Percentiles rank a stretch among this genome's conserved stretches.
Evolutionary conservation across 2,113 vertebrate genomes (phyloP).

Genomic region (Poicephalus gulielmi): DNA sequence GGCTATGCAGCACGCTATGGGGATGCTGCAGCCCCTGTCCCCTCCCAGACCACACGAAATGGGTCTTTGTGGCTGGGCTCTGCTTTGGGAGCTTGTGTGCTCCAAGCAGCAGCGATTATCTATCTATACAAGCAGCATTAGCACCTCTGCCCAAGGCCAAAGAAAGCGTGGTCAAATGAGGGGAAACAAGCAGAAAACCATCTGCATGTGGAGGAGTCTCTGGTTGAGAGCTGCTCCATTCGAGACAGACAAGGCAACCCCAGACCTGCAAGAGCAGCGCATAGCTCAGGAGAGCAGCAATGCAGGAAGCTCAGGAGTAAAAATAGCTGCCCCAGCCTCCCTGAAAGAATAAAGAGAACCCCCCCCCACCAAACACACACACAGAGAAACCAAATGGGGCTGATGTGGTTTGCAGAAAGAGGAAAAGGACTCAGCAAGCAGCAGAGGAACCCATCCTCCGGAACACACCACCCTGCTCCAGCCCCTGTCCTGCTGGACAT

Average conservation of each 20-base stretch:
- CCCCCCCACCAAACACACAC: not conserved
- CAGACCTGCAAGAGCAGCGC: not conserved
- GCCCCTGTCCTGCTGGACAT: not conserved
- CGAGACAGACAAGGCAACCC: not conserved
- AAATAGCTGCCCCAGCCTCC: not conserved
- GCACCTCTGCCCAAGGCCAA: not conserved
- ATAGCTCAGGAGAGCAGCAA: not conserved
- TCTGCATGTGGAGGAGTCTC: fast-evolving
- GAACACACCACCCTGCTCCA: not conserved
- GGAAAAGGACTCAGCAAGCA: not conserved
- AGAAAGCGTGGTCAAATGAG: fast-evolving
- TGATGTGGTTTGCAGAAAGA: not conserved
- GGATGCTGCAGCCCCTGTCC: not conserved
- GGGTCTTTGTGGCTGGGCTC: not conserved
- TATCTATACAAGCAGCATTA: not conserved
- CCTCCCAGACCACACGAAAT: not conserved
- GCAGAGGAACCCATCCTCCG: not conserved
- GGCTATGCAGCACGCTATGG: not conserved
- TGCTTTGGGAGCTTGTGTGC: not conserved
- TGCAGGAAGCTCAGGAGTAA: not conserved
- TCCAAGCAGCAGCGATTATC: not conserved
- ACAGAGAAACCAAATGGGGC: not conserved
- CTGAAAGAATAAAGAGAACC: not conserved
- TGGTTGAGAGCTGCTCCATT: not conserved
- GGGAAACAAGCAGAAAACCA: not conserved